Base-by-base conservation (phyloP, 2,113 vertebrate genomes). In the Bubo bubo region DNA sequence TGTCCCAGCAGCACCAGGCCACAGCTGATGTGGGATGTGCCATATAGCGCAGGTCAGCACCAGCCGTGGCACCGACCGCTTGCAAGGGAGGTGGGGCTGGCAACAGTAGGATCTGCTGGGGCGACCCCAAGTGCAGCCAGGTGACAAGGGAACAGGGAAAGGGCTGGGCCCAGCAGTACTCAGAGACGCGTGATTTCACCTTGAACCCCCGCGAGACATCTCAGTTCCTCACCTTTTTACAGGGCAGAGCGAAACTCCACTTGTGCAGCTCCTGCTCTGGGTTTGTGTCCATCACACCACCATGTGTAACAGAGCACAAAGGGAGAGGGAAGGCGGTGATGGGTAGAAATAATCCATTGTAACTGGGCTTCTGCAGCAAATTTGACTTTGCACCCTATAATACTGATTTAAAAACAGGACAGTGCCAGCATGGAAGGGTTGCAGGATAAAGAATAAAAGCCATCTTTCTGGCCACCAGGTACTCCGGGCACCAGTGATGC, bases 241-340 rank as follows among this genome's bases (percentile, higher is more conserved):
- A 39, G 21, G 50, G 27, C 41, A 34, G 47, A 20, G 47, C 1
- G 0, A 52, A 59, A 45, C 52, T 64, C 34, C 2, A 0, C 24
- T 49, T 8, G 39, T 66, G 7, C 62, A 21, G 76, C 49, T 55
- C 58, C 75, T 0, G 1, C 45, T 22, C 35, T 27, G 20, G 4
- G 45, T 24, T 30, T 59, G 45, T 47, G 37, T n/a, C 85, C 64
- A 14, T 34, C 63, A 6, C 45, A 12, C 6, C 68, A 18, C 24
- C 4, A 2, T 1, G 3, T 2, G 18, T 4, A 13, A 43, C 39
- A 19, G 55, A 53, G 55, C 73, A n/a, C 3, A 0, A 12, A 34
- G 66, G 49, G 32, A 72, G 24, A 27, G 32, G n/a, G n/a, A 32
- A 52, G 28, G 14, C 17, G 14, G 8, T 3, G 3, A 8, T 0